phyloP scores from a whole-genome alignment of 2,797 vertebrate genomes.

The Clarias laeviceps region DNA sequence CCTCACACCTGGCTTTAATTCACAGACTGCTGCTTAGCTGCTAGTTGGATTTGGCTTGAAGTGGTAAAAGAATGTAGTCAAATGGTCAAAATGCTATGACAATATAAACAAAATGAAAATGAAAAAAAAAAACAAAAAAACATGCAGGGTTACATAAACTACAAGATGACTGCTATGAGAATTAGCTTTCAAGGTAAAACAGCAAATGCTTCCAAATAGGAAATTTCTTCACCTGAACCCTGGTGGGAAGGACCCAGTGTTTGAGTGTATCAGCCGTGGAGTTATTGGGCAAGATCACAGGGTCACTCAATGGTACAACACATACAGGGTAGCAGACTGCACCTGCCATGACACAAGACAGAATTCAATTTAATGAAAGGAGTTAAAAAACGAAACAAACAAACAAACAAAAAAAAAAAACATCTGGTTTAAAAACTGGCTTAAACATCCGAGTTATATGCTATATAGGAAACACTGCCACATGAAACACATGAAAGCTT shows the following conservation, averaged over 20 bases:
- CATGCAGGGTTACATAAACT: background rate
- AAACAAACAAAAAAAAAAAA: too few species aligned
- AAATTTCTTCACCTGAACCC: constrained; percentile 81
- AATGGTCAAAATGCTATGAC: background rate
- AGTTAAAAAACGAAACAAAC: background rate
- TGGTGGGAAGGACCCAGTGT: constrained; percentile 86
- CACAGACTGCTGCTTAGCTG: background rate
- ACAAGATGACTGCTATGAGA: background rate
- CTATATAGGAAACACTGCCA: constrained; percentile 41
- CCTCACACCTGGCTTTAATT: background rate
- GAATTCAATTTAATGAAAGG: constrained; percentile 61
- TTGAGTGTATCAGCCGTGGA: constrained; percentile 82
- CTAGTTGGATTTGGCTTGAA: background rate
- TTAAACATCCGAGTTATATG: background rate
- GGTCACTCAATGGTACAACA: constrained; percentile 80
- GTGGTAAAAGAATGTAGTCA: background rate
- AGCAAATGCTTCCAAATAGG: constrained; percentile 24
- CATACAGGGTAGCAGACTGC: constrained; percentile 85
- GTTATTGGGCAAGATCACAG: constrained; percentile 82
- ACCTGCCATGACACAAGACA: constrained; percentile 71
- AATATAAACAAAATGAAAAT: background rate
- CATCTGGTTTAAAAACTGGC: too few species aligned
- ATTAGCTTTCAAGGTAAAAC: constrained; percentile 10
- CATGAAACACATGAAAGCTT: background rate
- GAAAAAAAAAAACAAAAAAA: background rate